A percentile compares a stretch with the other conserved stretches of the same genome.
phyloP scores from a whole-genome alignment of 1,140 invertebrate genomes.

The Lordiphosa collinella region DNA sequence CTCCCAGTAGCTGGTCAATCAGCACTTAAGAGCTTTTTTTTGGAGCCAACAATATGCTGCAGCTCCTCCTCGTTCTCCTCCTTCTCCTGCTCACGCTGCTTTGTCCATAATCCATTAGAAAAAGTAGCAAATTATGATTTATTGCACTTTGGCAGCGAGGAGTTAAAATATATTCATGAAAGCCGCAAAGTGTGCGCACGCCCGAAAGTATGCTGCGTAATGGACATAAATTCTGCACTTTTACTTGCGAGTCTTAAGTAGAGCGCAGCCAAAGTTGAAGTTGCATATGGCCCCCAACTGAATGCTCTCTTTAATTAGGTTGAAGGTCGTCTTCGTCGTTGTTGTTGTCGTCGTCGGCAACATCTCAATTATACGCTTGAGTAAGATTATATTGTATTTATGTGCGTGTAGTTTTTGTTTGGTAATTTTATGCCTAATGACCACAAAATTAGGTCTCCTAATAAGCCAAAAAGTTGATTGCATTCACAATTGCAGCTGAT shows the following conservation, averaged over 20 bases:
- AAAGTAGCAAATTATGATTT: constrained; percentile 75
- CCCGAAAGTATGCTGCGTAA: constrained; percentile 39
- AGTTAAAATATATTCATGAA: constrained; percentile 48
- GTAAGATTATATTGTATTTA: constrained; percentile 17
- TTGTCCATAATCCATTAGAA: constrained; percentile 73
- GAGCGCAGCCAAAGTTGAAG: constrained; percentile 14
- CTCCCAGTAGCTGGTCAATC: constrained; percentile 41
- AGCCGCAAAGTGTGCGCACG: constrained; percentile 53
- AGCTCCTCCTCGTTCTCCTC: neutral
- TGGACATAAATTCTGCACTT: neutral
- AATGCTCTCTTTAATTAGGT: constrained; percentile 49
- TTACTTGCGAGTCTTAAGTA: neutral
- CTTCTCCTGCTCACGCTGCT: neutral
- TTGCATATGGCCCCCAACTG: constrained; percentile 43
- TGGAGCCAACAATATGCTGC: constrained; percentile 58
- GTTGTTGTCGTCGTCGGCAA: too few relatives aligned
- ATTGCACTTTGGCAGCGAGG: constrained; percentile 51
- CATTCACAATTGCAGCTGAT: constrained; percentile 15
- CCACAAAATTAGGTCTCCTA: constrained; percentile 49
- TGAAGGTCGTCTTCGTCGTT: constrained; percentile 47
- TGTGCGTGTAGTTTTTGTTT: constrained; percentile 36
- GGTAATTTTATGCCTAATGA: constrained; percentile 57
- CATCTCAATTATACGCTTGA: constrained; percentile 70
- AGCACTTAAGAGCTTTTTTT: constrained; percentile 51
- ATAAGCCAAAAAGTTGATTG: constrained; percentile 5